A percentile compares a stretch with the other conserved stretches of the same genome.
Evolutionary conservation across 2,113 vertebrate genomes (phyloP).

Genomic region (Tricholaema leucomelas): DNA sequence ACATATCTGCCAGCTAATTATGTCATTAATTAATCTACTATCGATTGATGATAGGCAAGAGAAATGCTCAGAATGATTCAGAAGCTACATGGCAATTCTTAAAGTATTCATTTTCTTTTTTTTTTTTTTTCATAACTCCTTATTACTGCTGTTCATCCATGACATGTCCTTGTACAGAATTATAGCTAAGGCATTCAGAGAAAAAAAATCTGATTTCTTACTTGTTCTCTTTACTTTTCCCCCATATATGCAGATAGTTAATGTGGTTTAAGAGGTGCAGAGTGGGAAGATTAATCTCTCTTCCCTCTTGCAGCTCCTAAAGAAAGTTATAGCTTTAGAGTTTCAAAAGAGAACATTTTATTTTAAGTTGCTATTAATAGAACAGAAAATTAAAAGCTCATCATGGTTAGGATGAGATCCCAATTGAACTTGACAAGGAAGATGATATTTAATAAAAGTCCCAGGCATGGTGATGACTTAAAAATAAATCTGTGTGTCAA

Average conservation of each 20-base stretch:
- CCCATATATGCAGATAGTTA: background rate
- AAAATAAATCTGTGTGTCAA: slow-evolving; percentile 53
- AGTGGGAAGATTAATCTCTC: slow-evolving; percentile 44
- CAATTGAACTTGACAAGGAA: slow-evolving; percentile 52
- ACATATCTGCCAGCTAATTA: slow-evolving; percentile 11
- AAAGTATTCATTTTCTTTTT: background rate
- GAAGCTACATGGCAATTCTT: background rate
- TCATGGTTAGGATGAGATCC: slow-evolving; percentile 51
- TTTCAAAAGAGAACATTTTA: slow-evolving; percentile 61
- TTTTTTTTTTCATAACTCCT: background rate
- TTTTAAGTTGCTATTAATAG: slow-evolving; percentile 66
- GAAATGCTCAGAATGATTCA: background rate
- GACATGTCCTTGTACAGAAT: background rate
- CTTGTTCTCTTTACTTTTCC: background rate
- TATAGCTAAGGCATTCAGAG: background rate
- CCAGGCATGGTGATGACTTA: slow-evolving; percentile 38
- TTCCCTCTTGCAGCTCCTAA: slow-evolving; percentile 31
- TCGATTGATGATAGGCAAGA: background rate
- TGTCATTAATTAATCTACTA: slow-evolving; percentile 34
- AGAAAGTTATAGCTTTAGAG: slow-evolving; percentile 45
- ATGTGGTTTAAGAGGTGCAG: background rate
- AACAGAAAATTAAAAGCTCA: slow-evolving; percentile 61
- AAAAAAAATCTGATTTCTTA: background rate
- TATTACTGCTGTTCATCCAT: background rate
- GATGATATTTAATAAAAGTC: slow-evolving; percentile 49